These are phyloP conservation scores for Coptodon bakossiorum DNA, from an alignment of 2,113 vertebrate genomes.

Conservation along the genomic window DNA sequence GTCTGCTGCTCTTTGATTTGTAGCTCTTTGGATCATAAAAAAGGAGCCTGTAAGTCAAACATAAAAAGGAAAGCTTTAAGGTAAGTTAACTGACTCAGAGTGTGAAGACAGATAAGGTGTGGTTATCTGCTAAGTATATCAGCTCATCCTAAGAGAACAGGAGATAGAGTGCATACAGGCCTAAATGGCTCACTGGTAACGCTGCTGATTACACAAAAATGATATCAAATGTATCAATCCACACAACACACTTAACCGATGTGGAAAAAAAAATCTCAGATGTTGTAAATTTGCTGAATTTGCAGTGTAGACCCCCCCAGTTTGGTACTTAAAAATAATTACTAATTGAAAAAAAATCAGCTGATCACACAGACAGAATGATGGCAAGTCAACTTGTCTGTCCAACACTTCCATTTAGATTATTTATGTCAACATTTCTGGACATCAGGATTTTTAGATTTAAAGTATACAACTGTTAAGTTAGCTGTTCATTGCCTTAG, in stretches of 20 bases:
- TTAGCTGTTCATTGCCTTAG: background rate
- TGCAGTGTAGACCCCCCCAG: background rate
- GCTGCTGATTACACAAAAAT: background rate
- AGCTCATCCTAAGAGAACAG: background rate
- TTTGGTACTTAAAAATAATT: background rate
- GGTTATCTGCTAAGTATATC: background rate
- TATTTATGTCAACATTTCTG: background rate
- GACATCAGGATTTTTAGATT: background rate
- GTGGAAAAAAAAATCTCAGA: fast-evolving
- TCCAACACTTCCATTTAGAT: background rate
- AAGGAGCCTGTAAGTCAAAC: background rate
- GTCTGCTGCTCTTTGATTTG: constrained; percentile 1
- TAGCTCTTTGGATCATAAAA: background rate
- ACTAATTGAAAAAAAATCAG: background rate
- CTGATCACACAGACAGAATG: background rate
- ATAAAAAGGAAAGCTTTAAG: background rate
- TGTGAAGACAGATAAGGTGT: background rate
- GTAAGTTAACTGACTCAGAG: background rate
- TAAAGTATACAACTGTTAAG: fast-evolving
- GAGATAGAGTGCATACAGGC: background rate
- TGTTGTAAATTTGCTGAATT: background rate
- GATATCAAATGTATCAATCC: background rate
- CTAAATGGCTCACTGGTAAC: background rate
- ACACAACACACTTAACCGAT: background rate
- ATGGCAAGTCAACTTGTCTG: too few relatives aligned